Evolutionary conservation across 2,797 vertebrate species (phyloP).

Genomic region (Cirrhinus mrigala): DNA sequence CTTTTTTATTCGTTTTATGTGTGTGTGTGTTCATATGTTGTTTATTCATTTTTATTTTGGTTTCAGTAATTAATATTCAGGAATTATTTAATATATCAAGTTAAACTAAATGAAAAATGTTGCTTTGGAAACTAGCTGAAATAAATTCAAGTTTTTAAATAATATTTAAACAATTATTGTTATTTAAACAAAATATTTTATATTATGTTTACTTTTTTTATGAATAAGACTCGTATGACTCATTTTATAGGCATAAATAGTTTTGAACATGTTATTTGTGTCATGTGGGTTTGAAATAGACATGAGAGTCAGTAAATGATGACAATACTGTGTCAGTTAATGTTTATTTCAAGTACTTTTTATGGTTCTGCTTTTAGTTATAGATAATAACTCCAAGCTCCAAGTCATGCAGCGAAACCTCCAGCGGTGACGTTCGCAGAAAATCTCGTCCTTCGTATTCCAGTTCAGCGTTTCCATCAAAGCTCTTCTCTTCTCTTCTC

Average conservation of each 20-base stretch:
- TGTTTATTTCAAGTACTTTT: background rate
- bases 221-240: background rate
- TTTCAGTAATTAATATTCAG: no score
- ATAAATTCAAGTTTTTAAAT: background rate
- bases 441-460: background rate
- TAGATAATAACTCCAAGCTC: background rate
- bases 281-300: background rate
- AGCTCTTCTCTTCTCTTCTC: slow-evolving; percentile 12
- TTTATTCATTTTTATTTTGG: no score
- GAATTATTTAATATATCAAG: no score
- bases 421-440: background rate
- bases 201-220: no score
- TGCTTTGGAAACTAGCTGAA: background rate
- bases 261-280: background rate
- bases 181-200: no score
- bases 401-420: background rate
- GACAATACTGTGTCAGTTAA: background rate
- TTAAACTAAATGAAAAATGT: background rate
- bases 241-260: background rate
- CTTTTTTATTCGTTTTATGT: background rate
- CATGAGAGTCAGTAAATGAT: background rate
- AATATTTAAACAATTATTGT: no score
- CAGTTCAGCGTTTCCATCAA: background rate
- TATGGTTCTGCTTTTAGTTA: background rate
- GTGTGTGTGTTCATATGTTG: no score